phyloP scores from a whole-genome alignment of 2,888 invertebrate genomes.

The Acleris sparsana region DNA sequence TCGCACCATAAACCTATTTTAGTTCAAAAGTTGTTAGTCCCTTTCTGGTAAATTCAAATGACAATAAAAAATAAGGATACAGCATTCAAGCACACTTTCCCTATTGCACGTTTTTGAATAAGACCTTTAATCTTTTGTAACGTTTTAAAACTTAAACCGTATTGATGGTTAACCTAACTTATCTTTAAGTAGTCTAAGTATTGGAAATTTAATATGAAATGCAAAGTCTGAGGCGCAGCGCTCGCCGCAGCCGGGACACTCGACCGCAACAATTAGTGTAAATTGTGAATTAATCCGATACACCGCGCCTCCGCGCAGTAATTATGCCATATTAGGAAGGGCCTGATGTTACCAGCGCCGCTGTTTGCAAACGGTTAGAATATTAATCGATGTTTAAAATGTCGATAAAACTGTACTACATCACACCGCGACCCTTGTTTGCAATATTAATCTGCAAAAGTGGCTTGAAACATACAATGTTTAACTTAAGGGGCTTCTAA shows the following conservation, averaged over 20 bases:
- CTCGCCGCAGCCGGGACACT: slow-evolving; percentile 8
- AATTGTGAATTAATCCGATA: slow-evolving; percentile 36
- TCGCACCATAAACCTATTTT: no score
- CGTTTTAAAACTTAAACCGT: no score
- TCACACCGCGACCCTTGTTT: no score
- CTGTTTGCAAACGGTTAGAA: slow-evolving; percentile 20
- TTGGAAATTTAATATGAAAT: slow-evolving; percentile 4
- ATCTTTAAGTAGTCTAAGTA: slow-evolving; percentile 2
- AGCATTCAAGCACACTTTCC: no score
- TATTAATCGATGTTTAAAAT: slow-evolving; percentile 9
- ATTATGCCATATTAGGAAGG: slow-evolving; percentile 35
- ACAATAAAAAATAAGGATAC: no score
- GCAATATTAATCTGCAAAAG: no score
- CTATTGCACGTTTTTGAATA: no score
- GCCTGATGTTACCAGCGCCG: slow-evolving; percentile 16
- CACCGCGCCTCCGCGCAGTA: slow-evolving; percentile 21
- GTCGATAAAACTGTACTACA: background rate
- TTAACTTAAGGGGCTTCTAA: no score
- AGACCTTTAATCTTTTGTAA: no score
- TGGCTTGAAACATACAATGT: no score
- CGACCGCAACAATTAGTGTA: slow-evolving; percentile 33
- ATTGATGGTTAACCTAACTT: background rate
- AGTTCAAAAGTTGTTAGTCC: no score
- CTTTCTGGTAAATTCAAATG: no score
- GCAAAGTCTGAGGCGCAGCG: slow-evolving; percentile 4